Evolutionary conservation across 2,888 invertebrate species (phyloP), one percentile per base, ranked within the genome.

Genomic region (Eupithecia centaureata): DNA sequence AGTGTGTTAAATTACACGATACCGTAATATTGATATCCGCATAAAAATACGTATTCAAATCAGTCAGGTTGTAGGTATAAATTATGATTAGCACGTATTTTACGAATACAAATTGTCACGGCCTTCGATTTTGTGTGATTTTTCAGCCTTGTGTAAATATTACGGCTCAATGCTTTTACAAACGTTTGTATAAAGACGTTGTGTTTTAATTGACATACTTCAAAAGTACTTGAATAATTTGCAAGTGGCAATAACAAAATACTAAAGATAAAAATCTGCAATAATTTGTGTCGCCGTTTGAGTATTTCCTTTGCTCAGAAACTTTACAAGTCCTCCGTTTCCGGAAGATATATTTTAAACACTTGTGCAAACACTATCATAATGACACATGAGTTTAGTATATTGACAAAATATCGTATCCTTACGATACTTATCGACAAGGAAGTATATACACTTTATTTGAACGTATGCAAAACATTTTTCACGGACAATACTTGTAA

Each of bases 91-190:
- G 60, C 61, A 63, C 71, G 64, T 54, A 70, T 57, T 61, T 64
- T 27, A 66, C 63, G 68, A 13, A 67, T 61, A 71, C 67, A 68
- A 60, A 38, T 71, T 28, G 28, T 57, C 51, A 56, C 28, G 61
- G 63, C 74, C 73, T 74, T 73, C 70, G 32, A 62, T 65, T 60
- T 68, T 58, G 64, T 66, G 67, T 70, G 56, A 30, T 56, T 57
- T 66, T 63, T 61, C 68, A 67, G 57, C 57, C 52, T 54, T 70
- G 66, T 65, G 67, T 66, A 65, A 71, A 73, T 71, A 71, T 63
- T 66, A 67, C 63, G 67, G 42, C 67, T 72, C 70, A 72, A 63
- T 71, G 70, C 70, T 70, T 65, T 47, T 30, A 61, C 51, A 68
- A 64, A 64, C 35, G 8, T 67, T 56, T 56, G 27, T 60, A 59